Evolutionary conservation across 2,888 invertebrate genomes (phyloP).

Genomic region (Anaspis maculata): DNA sequence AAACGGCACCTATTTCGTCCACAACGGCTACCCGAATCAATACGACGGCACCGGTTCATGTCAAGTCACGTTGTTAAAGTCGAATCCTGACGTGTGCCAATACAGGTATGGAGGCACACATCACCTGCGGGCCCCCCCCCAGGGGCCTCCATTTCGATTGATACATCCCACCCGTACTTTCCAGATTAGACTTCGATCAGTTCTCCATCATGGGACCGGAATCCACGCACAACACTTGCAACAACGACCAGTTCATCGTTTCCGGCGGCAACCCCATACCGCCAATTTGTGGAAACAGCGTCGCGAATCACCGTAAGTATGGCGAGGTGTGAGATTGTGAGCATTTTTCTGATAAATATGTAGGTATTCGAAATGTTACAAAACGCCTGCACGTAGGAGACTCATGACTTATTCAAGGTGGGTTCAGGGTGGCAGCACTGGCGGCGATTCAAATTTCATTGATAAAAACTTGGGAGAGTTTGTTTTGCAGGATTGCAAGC

Average conservation of each 20-base stretch:
- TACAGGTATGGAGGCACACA: constrained; percentile 65
- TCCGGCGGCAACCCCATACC: constrained; percentile 75
- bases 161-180: no score
- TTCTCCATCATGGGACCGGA: constrained; percentile 73
- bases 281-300: constrained; percentile 71
- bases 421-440: no score
- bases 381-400: no score
- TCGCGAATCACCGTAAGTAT: constrained; percentile 68
- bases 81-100: constrained; percentile 74
- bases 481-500: no score
- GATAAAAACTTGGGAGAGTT: no score
- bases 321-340: not conserved
- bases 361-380: no score
- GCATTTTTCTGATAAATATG: not conserved
- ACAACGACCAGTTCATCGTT: constrained; percentile 77
- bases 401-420: no score
- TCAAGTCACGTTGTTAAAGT: constrained; percentile 71
- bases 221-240: constrained; percentile 66
- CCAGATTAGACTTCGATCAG: constrained; percentile 69
- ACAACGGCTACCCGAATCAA: constrained; percentile 67
- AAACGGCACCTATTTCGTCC: constrained; percentile 82
- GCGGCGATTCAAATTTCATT: no score
- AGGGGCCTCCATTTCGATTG: no score
- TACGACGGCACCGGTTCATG: constrained; percentile 78
- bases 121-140: no score